These are phyloP conservation scores for Anoplius nigerrimus DNA, from an alignment of 2,888 invertebrate genomes.

Conservation along the genomic window DNA sequence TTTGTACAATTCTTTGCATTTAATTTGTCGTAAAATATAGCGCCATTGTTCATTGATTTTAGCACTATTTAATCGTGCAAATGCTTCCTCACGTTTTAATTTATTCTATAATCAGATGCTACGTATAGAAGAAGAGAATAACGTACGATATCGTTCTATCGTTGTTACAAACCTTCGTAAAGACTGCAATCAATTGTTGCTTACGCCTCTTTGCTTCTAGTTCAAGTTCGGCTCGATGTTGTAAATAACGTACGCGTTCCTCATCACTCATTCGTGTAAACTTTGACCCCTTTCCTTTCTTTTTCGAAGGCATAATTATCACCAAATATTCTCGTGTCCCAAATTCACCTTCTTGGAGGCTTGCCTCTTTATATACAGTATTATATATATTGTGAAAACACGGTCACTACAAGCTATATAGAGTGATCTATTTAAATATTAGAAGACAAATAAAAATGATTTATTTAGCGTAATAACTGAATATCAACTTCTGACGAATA, in stretches of 20 bases:
- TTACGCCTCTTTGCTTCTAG: slow-evolving; percentile 88
- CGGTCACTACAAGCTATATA: too few relatives aligned
- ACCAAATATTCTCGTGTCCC: neutral
- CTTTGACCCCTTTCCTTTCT: slow-evolving; percentile 85
- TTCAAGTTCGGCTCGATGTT: slow-evolving; percentile 88
- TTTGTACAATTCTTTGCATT: slow-evolving; percentile 84
- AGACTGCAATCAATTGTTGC: slow-evolving; percentile 86
- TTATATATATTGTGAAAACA: too few relatives aligned
- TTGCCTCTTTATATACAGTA: too few relatives aligned
- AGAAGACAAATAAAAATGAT: slow-evolving; percentile 22
- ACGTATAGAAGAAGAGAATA: slow-evolving; percentile 20
- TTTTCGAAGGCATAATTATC: slow-evolving; percentile 75
- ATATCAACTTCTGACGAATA: neutral
- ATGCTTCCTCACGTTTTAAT: slow-evolving; percentile 87
- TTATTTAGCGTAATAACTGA: slow-evolving; percentile 15
- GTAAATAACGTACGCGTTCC: slow-evolving; percentile 86
- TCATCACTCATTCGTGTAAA: slow-evolving; percentile 91
- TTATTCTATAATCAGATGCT: slow-evolving; percentile 80
- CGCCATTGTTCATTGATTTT: slow-evolving; percentile 93
- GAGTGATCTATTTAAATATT: too few relatives aligned
- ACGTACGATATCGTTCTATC: slow-evolving; percentile 3
- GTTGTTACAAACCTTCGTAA: slow-evolving; percentile 81
- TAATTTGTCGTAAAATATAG: slow-evolving; percentile 84
- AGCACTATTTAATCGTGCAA: slow-evolving; percentile 85
- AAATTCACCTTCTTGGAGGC: too few relatives aligned